phyloP scores from a whole-genome alignment of 2,888 invertebrate genomes.

The Epinotia brunnichana region DNA sequence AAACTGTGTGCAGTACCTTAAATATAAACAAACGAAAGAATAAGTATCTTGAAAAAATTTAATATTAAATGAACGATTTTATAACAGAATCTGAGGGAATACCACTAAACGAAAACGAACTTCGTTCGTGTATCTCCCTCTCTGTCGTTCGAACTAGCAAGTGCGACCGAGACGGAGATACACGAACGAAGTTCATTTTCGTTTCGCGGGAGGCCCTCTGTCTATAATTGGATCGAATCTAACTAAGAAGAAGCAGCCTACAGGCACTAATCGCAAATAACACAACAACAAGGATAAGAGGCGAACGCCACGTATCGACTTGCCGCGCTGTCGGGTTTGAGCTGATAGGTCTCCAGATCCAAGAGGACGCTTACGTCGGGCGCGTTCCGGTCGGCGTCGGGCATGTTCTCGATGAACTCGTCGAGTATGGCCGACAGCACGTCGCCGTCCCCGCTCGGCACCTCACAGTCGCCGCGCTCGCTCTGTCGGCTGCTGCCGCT shows the following conservation, averaged over 20 bases:
- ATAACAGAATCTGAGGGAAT: neutral
- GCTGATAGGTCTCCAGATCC: slow-evolving; percentile 54
- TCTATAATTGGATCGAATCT: neutral
- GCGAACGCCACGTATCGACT: slow-evolving; percentile 42
- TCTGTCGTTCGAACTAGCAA: no score
- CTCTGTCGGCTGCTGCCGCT: slow-evolving; percentile 67
- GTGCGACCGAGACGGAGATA: no score
- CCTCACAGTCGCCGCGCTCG: slow-evolving; percentile 66
- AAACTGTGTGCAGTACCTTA: no score
- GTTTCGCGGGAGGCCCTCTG: no score
- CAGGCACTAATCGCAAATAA: neutral
- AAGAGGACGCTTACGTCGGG: slow-evolving; percentile 62
- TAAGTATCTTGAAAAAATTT: neutral
- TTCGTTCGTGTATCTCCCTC: no score
- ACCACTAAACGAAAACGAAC: no score
- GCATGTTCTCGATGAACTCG: slow-evolving; percentile 91
- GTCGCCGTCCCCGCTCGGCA: slow-evolving; percentile 86
- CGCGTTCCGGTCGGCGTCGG: slow-evolving; percentile 82
- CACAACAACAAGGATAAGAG: slow-evolving; percentile 36
- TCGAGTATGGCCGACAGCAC: slow-evolving; percentile 93
- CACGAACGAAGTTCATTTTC: no score
- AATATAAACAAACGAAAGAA: no score
- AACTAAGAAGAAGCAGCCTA: neutral
- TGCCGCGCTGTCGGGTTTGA: slow-evolving; percentile 54
- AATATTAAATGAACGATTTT: neutral